Base-by-base conservation (phyloP, 2,888 invertebrate genomes). In the Harmothoe impar region DNA sequence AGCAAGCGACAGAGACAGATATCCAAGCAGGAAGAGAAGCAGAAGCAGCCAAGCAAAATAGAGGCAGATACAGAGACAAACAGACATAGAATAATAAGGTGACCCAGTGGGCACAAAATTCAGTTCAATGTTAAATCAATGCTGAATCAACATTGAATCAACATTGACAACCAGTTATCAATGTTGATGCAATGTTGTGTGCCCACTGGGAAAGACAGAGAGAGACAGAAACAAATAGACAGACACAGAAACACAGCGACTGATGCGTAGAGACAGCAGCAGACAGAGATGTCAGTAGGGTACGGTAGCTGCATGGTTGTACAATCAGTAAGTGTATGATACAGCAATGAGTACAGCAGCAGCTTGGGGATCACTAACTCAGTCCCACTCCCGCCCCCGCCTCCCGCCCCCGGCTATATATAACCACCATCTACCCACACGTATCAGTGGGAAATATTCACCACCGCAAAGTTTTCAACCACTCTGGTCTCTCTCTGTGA, bases 391-490 rank as follows among this genome's bases (percentile, higher is more conserved):
- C n/a, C 62, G 23, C 62, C 62, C n/a, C n/a, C 62, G 23, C n/a
- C 20, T 62, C 62, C 62, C 20, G 62, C 62, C 72, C 29, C 72
- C 72, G 29, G 31, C 72, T 72, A 72, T 72, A n/a, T 29, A 29
- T 25, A 72, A 3, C 25, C 29, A 29, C 72, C 72, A 72, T 43
- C 43, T 43, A 43, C 15, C 29, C 72, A 1, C 25, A 3, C 5
- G 72, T 72, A 72, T 72, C 72, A 72, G 5, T 72, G 72, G 29
- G 72, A 72, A 72, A 72, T 72, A 72, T 72, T 72, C 72, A 72
- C 29, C 72, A 62, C 62, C 62, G 10, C 43, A 43, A 43, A 43
- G 43, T 43, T 43, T 43, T 43, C 43, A 43, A 43, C 43, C 43
- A 43, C 43, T 7, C 5, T 43, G 43, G 3, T 3, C 43, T 7